A percentile compares a stretch with the other conserved stretches of the same genome.
Evolutionary conservation across 2,113 vertebrate genomes (phyloP).

Genomic region (Aythya baeri): DNA sequence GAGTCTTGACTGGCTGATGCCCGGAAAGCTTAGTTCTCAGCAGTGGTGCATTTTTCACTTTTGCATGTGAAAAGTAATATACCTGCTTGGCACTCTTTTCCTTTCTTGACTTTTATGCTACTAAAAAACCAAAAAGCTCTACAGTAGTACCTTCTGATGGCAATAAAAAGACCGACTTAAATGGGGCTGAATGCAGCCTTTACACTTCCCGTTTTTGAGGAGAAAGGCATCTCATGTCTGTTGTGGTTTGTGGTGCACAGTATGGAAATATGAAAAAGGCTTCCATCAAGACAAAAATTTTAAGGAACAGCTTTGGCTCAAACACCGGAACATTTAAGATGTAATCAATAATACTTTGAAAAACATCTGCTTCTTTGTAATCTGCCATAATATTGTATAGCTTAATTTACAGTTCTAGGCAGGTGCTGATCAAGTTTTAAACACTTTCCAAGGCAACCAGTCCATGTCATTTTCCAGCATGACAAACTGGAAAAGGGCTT

Average conservation of each 20-base stretch:
- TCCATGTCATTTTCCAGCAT: background rate
- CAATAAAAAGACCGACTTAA: background rate
- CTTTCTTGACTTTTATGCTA: too few species aligned
- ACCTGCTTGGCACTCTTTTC: background rate
- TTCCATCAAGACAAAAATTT: background rate
- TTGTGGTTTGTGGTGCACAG: background rate
- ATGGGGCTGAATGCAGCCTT: background rate
- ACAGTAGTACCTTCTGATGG: background rate
- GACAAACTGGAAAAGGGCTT: background rate
- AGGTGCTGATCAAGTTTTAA: background rate
- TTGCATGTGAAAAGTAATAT: background rate
- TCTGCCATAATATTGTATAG: background rate
- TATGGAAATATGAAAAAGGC: background rate
- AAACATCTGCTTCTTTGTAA: background rate
- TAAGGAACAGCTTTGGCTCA: background rate
- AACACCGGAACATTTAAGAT: background rate
- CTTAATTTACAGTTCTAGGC: background rate
- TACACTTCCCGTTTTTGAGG: background rate
- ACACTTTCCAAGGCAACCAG: background rate
- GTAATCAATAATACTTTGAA: background rate
- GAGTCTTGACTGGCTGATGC: background rate
- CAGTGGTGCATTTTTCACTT: background rate
- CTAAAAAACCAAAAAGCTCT: background rate
- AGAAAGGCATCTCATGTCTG: background rate
- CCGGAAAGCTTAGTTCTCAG: background rate